Percentiles rank a stretch among this genome's conserved stretches.
Evolutionary conservation across 64 coral and sea anemone genomes (phyloP).

Genomic region (Hydrozoanthus tunicans): DNA sequence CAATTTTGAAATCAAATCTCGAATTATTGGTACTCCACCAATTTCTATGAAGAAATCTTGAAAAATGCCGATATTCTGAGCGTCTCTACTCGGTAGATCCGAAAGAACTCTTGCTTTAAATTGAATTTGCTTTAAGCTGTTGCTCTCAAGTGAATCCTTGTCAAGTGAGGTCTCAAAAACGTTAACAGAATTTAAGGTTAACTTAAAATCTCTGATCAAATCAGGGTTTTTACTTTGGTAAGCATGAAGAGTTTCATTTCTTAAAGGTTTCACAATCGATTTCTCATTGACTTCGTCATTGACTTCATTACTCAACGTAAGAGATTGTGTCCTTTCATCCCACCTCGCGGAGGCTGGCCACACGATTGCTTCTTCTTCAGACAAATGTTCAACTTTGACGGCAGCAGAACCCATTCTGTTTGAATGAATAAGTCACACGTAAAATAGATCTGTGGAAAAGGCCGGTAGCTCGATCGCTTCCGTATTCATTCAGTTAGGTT

Average conservation of each 20-base stretch:
- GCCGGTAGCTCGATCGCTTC: too few relatives aligned
- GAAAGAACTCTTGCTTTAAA: conserved; percentile 1
- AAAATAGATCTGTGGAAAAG: too few relatives aligned
- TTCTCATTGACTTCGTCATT: not conserved
- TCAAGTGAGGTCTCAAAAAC: conserved; percentile 12
- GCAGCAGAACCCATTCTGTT: too few relatives aligned
- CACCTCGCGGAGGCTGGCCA: too few relatives aligned
- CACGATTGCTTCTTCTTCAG: too few relatives aligned
- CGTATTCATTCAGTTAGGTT: too few relatives aligned
- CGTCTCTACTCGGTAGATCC: not conserved
- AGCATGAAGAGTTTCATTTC: not conserved
- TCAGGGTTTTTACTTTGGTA: not conserved
- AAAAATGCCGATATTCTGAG: not conserved
- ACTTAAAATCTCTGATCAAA: not conserved
- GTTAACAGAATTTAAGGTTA: not conserved
- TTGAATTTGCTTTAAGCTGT: not conserved
- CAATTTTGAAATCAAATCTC: conserved; percentile 10
- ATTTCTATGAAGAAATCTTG: conserved; percentile 4
- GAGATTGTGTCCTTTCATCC: too few relatives aligned
- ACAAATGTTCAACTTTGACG: too few relatives aligned
- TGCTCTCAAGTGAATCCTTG: not conserved
- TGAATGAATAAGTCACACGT: too few relatives aligned
- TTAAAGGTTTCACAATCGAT: not conserved
- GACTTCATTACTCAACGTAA: not conserved
- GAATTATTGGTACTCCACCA: conserved; percentile 10